Percentiles rank a stretch among this genome's conserved stretches.
These are phyloP conservation scores for Trichopoda pennipes DNA, from an alignment of 2,888 invertebrate species.

Conservation along the genomic window DNA sequence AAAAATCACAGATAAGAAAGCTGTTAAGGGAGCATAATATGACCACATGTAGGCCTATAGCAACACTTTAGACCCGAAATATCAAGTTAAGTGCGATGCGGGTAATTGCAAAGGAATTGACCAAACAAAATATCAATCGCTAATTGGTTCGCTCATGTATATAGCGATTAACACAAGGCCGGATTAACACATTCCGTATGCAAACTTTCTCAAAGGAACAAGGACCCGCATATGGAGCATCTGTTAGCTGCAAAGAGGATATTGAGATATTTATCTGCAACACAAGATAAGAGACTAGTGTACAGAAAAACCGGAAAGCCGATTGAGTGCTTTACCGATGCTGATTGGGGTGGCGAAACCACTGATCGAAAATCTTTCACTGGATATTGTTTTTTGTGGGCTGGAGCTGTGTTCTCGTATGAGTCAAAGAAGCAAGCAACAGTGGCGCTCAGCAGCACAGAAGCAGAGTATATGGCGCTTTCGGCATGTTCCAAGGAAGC, in stretches of 20 bases:
- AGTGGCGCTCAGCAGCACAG: conserved; percentile 45
- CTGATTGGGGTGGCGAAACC: conserved; percentile 6
- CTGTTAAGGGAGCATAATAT: conserved; percentile 25
- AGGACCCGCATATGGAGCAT: conserved; percentile 24
- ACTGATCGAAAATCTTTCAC: conserved; percentile 18
- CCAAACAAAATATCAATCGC: conserved; percentile 7
- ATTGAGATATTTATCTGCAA: conserved; percentile 27
- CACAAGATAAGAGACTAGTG: conserved; percentile 9
- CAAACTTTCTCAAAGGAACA: conserved; percentile 22
- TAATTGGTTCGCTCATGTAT: conserved; percentile 30
- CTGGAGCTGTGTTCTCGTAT: conserved; percentile 59
- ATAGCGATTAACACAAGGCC: conserved; percentile 38
- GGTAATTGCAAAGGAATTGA: conserved; percentile 2
- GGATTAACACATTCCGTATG: conserved; percentile 13
- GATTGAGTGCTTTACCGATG: not conserved
- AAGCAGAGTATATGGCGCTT: conserved; percentile 62
- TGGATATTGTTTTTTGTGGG: conserved; percentile 52
- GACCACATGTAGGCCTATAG: conserved; percentile 41
- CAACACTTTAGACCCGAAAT: too few relatives aligned
- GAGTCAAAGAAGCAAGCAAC: conserved; percentile 63
- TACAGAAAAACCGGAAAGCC: conserved; percentile 22
- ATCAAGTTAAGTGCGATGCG: conserved; percentile 16
- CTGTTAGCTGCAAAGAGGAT: conserved; percentile 21
- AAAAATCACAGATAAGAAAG: too few relatives aligned
- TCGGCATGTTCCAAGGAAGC: conserved; percentile 59